Conservation (phyloP, 2,888 invertebrate species). For the Zeuzera pyrina region DNA sequence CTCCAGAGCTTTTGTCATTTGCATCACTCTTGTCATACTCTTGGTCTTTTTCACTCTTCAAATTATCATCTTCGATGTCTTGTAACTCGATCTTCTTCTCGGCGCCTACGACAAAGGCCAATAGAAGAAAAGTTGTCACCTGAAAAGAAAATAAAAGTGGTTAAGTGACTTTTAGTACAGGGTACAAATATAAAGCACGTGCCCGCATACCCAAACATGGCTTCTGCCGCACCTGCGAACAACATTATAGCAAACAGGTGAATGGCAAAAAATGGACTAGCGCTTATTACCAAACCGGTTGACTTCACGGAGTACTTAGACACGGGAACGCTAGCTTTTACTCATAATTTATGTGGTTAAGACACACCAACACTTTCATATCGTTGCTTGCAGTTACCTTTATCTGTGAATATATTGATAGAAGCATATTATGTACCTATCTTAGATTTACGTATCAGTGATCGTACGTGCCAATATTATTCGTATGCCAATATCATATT, state of each 20-base stretch:
- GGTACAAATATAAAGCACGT: slow-evolving; percentile 25
- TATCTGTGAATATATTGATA: too few species aligned
- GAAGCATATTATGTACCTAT: too few species aligned
- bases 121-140: slow-evolving; percentile 42
- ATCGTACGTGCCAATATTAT: too few species aligned
- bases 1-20: slow-evolving; percentile 21
- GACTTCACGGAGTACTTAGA: slow-evolving; percentile 32
- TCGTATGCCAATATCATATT: too few species aligned
- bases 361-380: slow-evolving; percentile 37
- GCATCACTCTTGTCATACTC: slow-evolving; percentile 34
- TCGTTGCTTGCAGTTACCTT: slow-evolving; percentile 31
- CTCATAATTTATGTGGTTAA: slow-evolving; percentile 56
- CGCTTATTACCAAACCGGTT: slow-evolving; percentile 58
- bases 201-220: slow-evolving; percentile 31
- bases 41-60: slow-evolving; percentile 71
- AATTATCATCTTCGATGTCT: slow-evolving; percentile 82
- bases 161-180: slow-evolving; percentile 24
- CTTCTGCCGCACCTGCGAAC: slow-evolving; percentile 24
- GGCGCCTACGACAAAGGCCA: slow-evolving; percentile 43
- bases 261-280: slow-evolving; percentile 60
- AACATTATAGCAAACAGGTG: slow-evolving; percentile 46
- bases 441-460: too few species aligned
- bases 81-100: slow-evolving; percentile 80
- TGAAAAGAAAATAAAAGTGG: slow-evolving; percentile 66
- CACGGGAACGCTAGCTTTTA: slow-evolving; percentile 62